Base-by-base conservation (phyloP, 2,797 vertebrate species). In the Anguilla obscura region DNA sequence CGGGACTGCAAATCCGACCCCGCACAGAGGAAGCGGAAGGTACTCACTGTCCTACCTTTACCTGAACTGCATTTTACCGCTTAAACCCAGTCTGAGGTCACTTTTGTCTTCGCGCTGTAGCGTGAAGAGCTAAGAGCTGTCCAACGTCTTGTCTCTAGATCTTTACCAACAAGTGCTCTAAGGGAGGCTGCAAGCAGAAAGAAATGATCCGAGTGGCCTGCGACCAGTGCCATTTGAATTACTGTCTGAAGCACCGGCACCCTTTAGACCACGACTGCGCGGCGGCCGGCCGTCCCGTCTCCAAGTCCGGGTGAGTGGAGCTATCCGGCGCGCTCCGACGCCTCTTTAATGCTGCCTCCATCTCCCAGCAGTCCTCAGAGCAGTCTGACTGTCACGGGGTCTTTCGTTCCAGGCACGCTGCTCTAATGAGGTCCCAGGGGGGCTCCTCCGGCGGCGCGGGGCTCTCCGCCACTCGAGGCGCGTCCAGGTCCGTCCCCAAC, bases 191-290 rank as follows among this genome's bases (percentile, higher is more conserved):
- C 92, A 98, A 95, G 93, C 98, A 96, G 93, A 98, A 97, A 91
- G 99, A 99, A 93, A 96, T 98, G 97, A 96, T 99, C 48, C 95
- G 93, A 83, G 93, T 99, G 87, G 91, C 94, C 7, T 99, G 99
- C 90, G 96, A 96, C 6, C 96, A 97, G 89, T 99, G 99, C 56
- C 92, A 90, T 66, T 92, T 96, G 90, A 98, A 97, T 91, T 99
- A 97, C 93, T 99, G 98, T 94, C 96, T 99, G 86, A 97, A 96
- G 89, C 98, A 99, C 89, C 95, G 98, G n/a, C 97, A 99, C 89
- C 97, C 97, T 1, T 92, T 97, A 91, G 99, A 99, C 91, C 99
- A 99, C 0, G 93, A 96, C 85, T 99, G 99, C 94, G 95, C 91
- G 84, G 94, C 93, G 7, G 94, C 92, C 45, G 90, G 91, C 74